Conservation (phyloP, 1,140 invertebrate species). For the Ceratina japonica region DNA sequence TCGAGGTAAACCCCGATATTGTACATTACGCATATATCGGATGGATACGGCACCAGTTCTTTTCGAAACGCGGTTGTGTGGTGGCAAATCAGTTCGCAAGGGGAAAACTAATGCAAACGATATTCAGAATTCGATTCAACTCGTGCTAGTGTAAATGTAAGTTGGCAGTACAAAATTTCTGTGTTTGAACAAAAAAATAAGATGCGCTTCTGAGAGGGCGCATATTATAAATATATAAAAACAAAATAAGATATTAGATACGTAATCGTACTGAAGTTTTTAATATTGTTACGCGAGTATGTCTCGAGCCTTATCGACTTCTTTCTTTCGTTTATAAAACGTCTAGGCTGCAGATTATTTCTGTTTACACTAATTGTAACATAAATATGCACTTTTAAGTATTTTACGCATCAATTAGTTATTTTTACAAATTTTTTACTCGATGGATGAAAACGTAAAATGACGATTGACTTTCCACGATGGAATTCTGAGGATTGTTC, state of each 20-base stretch:
- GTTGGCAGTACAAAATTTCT: constrained; percentile 30
- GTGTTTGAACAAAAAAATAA: neutral
- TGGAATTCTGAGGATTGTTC: no score
- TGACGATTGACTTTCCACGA: neutral
- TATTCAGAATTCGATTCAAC: constrained; percentile 11
- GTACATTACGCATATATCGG: constrained; percentile 46
- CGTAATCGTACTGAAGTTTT: constrained; percentile 9
- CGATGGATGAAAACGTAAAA: neutral
- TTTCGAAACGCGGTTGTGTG: constrained; percentile 19
- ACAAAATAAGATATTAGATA: constrained; percentile 14
- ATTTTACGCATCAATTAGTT: constrained; percentile 21
- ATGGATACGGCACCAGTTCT: constrained; percentile 56
- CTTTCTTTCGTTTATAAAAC: neutral
- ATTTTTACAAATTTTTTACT: constrained; percentile 33
- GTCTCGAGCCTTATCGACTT: constrained; percentile 11
- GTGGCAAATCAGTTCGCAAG: neutral
- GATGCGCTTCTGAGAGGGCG: neutral
- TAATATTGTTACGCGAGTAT: constrained; percentile 33
- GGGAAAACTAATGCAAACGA: neutral
- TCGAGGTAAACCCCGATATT: constrained; percentile 5
- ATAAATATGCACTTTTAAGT: constrained; percentile 11
- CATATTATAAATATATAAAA: constrained; percentile 8
- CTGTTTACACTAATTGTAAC: constrained; percentile 9
- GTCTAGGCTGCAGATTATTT: constrained; percentile 18
- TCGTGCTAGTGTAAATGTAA: constrained; percentile 5